Evolutionary conservation across 2,888 invertebrate genomes (phyloP), one percentile per base, ranked within the genome.

Genomic region (Dioctria linearis): DNA sequence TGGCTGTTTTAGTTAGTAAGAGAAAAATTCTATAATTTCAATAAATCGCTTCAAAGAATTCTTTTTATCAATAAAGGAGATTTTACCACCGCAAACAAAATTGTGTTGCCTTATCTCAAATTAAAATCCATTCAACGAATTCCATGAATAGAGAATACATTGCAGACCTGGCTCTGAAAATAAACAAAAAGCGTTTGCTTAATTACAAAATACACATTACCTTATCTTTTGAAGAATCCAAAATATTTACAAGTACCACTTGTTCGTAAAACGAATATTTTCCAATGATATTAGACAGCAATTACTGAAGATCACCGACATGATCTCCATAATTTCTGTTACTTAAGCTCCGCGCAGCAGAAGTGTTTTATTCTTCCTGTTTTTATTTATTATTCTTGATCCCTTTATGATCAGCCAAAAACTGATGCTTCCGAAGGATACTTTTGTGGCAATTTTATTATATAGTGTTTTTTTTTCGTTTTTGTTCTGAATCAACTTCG

Each of bases 281-380:
- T n/a, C 6, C 63, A 76, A 49, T 76, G 49, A 61, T 63, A 76
- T 76, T 76, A 76, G 63, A 63, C 46, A 63, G 76, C 63, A 76
- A 76, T 76, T 76, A 76, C 76, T 46, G 63, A 63, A 76, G 76
- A 76, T 76, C 76, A 76, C 76, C 63, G 76, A 76, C 76, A 76
- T 76, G 76, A 76, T 76, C 76, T 63, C 76, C 61, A 76, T 76
- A 61, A 63, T 63, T 76, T 63, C 63, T 76, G 76, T 76, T 43
- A 61, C 76, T 76, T 61, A 63, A 76, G 61, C 66, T 66, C 66
- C 2, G 5, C 42, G 42, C n/a, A n/a, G 40, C 43, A 43, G 9
- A 66, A 66, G 6, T 66, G 43, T 76, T 76, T 63, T 76, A 39
- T 76, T 76, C 63, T 61, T 76, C 51, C 51, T 49, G 46, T 63